A percentile compares a stretch with the other conserved stretches of the same genome.
phyloP scores from a whole-genome alignment of 1,140 invertebrate species.

The Diorhabda sublineata region DNA sequence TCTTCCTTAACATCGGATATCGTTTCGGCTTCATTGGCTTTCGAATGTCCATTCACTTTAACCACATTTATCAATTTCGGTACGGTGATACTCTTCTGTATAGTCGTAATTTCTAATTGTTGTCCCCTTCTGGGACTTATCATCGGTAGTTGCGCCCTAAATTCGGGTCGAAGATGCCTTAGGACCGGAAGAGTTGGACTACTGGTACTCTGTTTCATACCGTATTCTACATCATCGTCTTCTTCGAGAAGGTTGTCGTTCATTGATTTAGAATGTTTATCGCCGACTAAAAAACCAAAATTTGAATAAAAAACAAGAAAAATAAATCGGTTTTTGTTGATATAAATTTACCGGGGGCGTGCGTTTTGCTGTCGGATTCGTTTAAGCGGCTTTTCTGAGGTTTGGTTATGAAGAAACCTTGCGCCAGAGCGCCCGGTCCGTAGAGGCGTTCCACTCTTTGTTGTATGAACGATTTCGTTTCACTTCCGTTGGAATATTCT shows the following conservation, averaged over 20 bases:
- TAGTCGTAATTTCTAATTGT: conserved; percentile 13
- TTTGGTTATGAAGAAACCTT: conserved; percentile 73
- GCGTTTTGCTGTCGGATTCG: conserved; percentile 30
- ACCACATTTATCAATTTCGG: conserved; percentile 36
- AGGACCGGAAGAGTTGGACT: conserved; percentile 64
- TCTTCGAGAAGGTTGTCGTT: conserved; percentile 36
- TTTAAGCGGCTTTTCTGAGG: conserved; percentile 41
- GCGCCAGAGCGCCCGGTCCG: conserved; percentile 76
- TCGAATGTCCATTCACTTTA: conserved; percentile 35
- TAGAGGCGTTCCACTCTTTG: conserved; percentile 82
- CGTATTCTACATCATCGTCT: conserved; percentile 28
- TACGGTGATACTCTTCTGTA: conserved; percentile 43
- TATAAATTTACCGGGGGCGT: neutral
- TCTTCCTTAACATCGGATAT: conserved; percentile 20
- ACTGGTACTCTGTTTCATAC: conserved; percentile 43
- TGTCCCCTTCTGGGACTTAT: conserved; percentile 51
- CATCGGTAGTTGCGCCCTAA: conserved; percentile 74
- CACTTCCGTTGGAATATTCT: conserved; percentile 43
- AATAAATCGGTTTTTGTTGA: too few relatives aligned
- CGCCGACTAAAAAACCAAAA: neutral
- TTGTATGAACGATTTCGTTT: conserved; percentile 79
- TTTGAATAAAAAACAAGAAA: too few relatives aligned
- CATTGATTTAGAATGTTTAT: conserved; percentile 39
- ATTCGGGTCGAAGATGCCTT: conserved; percentile 76
- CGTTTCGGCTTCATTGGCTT: conserved; percentile 21